Evolutionary conservation across 2,113 vertebrate species (phyloP).

Genomic region (Hippocampus zosterae): DNA sequence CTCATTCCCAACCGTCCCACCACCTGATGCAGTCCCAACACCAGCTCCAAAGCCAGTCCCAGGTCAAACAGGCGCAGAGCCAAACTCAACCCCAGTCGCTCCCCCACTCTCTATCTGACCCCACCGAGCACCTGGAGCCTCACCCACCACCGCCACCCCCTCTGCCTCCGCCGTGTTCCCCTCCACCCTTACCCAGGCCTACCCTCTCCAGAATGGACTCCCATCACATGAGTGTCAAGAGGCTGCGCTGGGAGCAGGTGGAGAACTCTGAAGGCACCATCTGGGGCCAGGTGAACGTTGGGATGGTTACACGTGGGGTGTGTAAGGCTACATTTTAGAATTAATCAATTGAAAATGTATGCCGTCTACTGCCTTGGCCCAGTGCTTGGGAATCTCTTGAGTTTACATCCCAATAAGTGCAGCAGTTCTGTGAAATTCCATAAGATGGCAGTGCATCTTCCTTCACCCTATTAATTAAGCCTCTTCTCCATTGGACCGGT

Average conservation of each 20-base stretch:
- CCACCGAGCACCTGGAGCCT: constrained; percentile 61
- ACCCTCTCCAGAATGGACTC: constrained; percentile 80
- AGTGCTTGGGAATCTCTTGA: too few species aligned
- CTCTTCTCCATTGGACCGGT: too few species aligned
- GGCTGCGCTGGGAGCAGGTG: constrained; percentile 97
- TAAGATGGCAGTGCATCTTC: too few species aligned
- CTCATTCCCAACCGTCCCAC: constrained; percentile 69
- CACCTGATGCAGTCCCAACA: constrained; percentile 61
- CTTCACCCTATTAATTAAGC: too few species aligned
- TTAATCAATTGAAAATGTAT: neutral
- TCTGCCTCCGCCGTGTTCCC: constrained; percentile 70
- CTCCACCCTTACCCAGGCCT: constrained; percentile 72
- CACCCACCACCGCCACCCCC: constrained; percentile 68
- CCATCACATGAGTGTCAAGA: constrained; percentile 95
- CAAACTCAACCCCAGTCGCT: constrained; percentile 57
- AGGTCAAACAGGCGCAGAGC: constrained; percentile 57
- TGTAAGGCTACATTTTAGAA: neutral
- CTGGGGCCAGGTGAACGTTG: constrained; percentile 87
- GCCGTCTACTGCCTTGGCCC: neutral
- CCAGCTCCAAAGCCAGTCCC: constrained; percentile 54
- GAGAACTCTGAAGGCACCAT: constrained; percentile 97
- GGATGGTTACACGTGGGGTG: neutral
- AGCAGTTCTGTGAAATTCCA: too few species aligned
- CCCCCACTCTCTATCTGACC: constrained; percentile 60
- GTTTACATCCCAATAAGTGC: too few species aligned